Percentiles rank a stretch among this genome's conserved stretches.
phyloP scores from a whole-genome alignment of 2,888 invertebrate species.

The Baccha elongata region DNA sequence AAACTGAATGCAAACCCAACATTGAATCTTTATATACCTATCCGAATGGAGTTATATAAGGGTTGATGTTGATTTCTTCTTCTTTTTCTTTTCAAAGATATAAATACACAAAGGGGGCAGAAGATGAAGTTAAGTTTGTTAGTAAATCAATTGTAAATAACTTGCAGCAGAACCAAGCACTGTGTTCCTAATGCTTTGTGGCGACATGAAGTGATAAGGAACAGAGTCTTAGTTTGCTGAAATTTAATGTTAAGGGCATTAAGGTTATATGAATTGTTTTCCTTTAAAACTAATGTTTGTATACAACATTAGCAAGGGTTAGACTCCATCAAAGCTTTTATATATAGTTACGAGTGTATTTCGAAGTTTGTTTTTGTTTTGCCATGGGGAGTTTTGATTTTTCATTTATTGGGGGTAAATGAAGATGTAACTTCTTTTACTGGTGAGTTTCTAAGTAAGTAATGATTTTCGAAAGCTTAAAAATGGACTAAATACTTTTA shows the following conservation, averaged over 20 bases:
- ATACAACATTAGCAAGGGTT: too few relatives aligned
- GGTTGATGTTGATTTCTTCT: not conserved
- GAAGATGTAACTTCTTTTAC: too few relatives aligned
- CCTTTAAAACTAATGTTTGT: not conserved
- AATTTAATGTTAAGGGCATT: slow-evolving; percentile 14
- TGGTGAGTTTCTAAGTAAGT: too few relatives aligned
- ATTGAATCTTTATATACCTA: not conserved
- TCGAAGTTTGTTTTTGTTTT: too few relatives aligned
- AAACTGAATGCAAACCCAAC: slow-evolving; percentile 30
- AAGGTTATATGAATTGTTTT: not conserved
- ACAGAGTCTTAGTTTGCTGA: slow-evolving; percentile 16
- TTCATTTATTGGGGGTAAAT: too few relatives aligned
- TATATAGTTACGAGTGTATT: too few relatives aligned
- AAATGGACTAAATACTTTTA: too few relatives aligned
- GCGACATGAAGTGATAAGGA: slow-evolving; percentile 61
- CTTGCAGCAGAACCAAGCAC: slow-evolving; percentile 32
- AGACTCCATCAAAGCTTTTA: too few relatives aligned
- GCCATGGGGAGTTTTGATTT: too few relatives aligned
- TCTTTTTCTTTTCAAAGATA: slow-evolving; percentile 5
- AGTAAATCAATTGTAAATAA: slow-evolving; percentile 68
- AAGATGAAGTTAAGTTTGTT: slow-evolving; percentile 53
- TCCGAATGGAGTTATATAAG: too few relatives aligned
- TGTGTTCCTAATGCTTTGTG: slow-evolving; percentile 52
- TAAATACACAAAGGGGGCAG: not conserved
- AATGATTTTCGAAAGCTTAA: too few relatives aligned